Evolutionary conservation across 2,797 vertebrate species (phyloP), one percentile per base, ranked within the genome.

Genomic region (Melanogrammus aeglefinus): DNA sequence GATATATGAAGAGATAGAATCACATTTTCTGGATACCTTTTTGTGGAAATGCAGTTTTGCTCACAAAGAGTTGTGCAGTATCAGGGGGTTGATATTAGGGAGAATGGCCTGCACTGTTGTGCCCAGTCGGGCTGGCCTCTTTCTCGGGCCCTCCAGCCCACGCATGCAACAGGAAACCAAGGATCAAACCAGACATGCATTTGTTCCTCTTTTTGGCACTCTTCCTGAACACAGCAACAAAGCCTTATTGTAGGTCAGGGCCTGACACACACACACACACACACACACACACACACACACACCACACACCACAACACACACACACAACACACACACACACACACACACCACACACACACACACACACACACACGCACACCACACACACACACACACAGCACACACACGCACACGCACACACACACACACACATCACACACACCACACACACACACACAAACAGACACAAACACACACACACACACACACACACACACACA

Each of bases 211-310:
- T 63, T 74, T 76, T 69, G 66, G 66, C 76, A 75, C 44, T 72
- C 41, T 36, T 75, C 27, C 69, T 75, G 75, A 75, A 35, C 80
- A 47, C 38, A 73, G 75, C 77, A 82, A 82, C 76, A 86, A 84
- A 81, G 75, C 74, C 36, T 84, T 75, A 86, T 76, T 88, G 83
- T 81, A 24, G 41, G 31, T 44, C 29, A 36, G n/a, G 73, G 66
- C 69, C 47, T 27, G 38, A 36, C 77, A 75, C 27, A 33, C 77
- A 51, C 18, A 75, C 75, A 76, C 57, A 72, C 80, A 79, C 75
- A 33, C 77, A 74, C 27, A 27, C 77, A 78, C 75, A n/a, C 70
- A 35, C 38, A 77, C 76, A 81, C 77, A 75, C 79, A 79, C 79
- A 76, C 74, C 41, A 75, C 24, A 33, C 41, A 75, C 47, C n/a